Evolutionary conservation across 2,888 invertebrate genomes (phyloP).

Genomic region (Magallana nippona): DNA sequence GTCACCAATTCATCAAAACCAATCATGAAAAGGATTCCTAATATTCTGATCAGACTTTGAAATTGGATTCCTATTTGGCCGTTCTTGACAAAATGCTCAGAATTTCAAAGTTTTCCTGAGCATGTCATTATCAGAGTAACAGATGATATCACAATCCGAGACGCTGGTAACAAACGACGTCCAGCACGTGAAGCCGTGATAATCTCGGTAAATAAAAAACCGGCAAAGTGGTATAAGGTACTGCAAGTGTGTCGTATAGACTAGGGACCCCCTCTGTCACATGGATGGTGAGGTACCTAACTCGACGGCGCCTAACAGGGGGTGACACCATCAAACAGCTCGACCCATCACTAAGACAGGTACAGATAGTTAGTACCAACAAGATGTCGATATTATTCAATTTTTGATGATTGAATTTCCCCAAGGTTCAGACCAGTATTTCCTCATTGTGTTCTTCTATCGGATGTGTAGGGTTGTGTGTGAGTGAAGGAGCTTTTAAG

Average conservation of each 20-base stretch:
- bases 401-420: background rate
- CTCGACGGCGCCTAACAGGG: background rate
- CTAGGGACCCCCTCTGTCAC: background rate
- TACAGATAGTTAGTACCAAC: slow-evolving; percentile 14
- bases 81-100: too few relatives aligned
- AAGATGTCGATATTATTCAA: background rate
- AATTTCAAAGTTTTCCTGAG: background rate
- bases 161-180: background rate
- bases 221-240: slow-evolving; percentile 10
- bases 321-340: background rate
- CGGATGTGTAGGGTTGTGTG: background rate
- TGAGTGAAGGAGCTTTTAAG: background rate
- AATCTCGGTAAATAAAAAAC: background rate
- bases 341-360: background rate
- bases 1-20: too few relatives aligned
- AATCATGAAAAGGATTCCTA: too few relatives aligned
- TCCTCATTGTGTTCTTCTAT: slow-evolving; percentile 22
- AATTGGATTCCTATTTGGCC: too few relatives aligned
- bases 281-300: background rate
- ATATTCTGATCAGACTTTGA: too few relatives aligned
- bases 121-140: background rate
- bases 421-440: background rate
- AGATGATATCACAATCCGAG: background rate
- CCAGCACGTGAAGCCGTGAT: background rate
- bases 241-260: background rate